Evolutionary conservation across 2,888 invertebrate species (phyloP).

Genomic region (Dicyrtoma fusca): DNA sequence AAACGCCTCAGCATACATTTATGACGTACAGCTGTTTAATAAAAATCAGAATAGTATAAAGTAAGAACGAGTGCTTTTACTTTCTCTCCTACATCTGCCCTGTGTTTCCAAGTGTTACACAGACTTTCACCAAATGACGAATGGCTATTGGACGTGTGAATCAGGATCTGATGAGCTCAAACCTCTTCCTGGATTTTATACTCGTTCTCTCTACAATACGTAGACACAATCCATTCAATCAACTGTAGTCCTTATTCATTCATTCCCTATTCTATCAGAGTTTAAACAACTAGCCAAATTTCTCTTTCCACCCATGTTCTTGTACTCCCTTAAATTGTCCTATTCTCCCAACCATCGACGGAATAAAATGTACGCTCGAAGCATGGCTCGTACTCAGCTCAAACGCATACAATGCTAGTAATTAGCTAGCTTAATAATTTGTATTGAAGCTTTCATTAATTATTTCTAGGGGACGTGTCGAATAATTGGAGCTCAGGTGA

Average conservation of each 20-base stretch:
- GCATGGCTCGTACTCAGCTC: neutral
- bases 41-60: too few relatives aligned
- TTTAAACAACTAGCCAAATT: neutral
- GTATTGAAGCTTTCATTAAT: too few relatives aligned
- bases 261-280: neutral
- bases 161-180: conserved; percentile 16
- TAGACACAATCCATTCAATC: conserved; percentile 6
- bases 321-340: neutral
- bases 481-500: too few relatives aligned
- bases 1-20: too few relatives aligned
- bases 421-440: too few relatives aligned
- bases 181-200: neutral
- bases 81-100: too few relatives aligned
- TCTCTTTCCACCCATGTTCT: neutral
- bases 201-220: neutral
- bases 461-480: too few relatives aligned
- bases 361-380: neutral
- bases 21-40: too few relatives aligned
- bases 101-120: too few relatives aligned
- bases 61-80: too few relatives aligned
- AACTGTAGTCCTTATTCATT: neutral
- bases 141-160: conserved; percentile 14
- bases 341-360: neutral
- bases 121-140: conserved; percentile 10
- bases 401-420: too few relatives aligned